phyloP scores from a whole-genome alignment of 2,797 vertebrate genomes.

The Microctenopoma stevenorrisi region DNA sequence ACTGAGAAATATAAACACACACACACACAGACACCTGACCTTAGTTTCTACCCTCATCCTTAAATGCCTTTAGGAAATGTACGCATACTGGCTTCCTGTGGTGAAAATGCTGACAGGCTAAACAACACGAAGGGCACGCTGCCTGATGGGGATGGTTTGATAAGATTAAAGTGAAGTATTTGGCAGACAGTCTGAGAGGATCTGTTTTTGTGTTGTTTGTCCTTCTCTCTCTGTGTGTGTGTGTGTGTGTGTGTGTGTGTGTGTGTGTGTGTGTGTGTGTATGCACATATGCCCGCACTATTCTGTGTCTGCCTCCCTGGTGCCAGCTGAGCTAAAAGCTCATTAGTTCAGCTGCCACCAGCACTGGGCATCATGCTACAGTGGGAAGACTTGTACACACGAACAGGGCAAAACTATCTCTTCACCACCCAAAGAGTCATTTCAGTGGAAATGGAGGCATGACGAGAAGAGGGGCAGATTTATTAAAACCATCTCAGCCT shows the following conservation, averaged over 20 bases:
- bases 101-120: conserved; percentile 81
- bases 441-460: conserved; percentile 19
- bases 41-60: conserved; percentile 70
- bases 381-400: conserved; percentile 40
- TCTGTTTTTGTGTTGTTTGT: conserved; percentile 55
- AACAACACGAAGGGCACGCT: conserved; percentile 72
- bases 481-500: conserved; percentile 7
- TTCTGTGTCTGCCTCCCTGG: conserved; percentile 49
- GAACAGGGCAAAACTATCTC: conserved; percentile 38
- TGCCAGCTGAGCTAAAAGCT: conserved; percentile 80
- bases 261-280: conserved; percentile 21
- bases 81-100: conserved; percentile 65
- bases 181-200: conserved; percentile 78
- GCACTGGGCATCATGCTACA: conserved; percentile 58
- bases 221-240: conserved; percentile 35
- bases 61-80: conserved; percentile 60
- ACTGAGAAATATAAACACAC: conserved; percentile 54
- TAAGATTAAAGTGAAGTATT: conserved; percentile 88
- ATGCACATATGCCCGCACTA: conserved; percentile 38
- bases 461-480: neutral
- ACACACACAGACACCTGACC: conserved; percentile 58
- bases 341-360: conserved; percentile 78
- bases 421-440: conserved; percentile 27
- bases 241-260: conserved; percentile 25
- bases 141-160: conserved; percentile 86